These are phyloP conservation scores for Polyploca ridens DNA, from an alignment of 2,888 invertebrate species.

Conservation along the genomic window DNA sequence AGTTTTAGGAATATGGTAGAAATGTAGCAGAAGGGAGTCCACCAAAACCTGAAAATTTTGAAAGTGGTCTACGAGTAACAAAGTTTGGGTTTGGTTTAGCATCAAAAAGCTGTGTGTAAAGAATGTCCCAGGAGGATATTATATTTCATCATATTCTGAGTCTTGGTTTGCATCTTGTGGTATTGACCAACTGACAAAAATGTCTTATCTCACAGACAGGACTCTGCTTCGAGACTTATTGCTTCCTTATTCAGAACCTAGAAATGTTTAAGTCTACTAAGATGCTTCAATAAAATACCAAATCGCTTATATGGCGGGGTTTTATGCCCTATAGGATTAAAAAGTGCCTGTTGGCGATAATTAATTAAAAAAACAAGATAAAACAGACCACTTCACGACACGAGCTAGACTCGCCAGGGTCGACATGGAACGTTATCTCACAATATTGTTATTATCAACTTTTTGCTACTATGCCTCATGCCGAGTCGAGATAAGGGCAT, in stretches of 20 bases:
- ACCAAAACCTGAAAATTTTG: too few species aligned
- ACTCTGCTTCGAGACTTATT: neutral
- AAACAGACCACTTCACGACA: conserved; percentile 18
- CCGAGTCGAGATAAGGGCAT: conserved; percentile 71
- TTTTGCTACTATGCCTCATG: conserved; percentile 74
- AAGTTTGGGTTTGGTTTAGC: too few species aligned
- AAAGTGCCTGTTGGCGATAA: neutral
- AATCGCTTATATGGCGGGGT: neutral
- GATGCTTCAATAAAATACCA: neutral
- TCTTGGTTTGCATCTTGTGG: neutral
- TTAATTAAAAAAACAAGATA: conserved; percentile 25
- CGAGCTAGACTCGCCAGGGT: conserved; percentile 40
- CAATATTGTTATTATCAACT: conserved; percentile 68
- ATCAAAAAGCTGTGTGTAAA: too few species aligned
- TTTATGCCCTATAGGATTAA: neutral
- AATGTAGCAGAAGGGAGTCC: too few species aligned
- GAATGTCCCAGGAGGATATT: neutral
- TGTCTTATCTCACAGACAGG: too few species aligned
- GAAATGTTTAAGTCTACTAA: neutral
- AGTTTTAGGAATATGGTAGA: too few species aligned
- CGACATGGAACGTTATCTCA: conserved; percentile 62
- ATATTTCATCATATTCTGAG: neutral
- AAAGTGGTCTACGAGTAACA: too few species aligned
- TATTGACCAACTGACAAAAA: neutral
- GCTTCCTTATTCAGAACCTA: too few species aligned